Evolutionary conservation across 2,888 invertebrate genomes (phyloP).

Genomic region (Rhabditophanes sp.): DNA sequence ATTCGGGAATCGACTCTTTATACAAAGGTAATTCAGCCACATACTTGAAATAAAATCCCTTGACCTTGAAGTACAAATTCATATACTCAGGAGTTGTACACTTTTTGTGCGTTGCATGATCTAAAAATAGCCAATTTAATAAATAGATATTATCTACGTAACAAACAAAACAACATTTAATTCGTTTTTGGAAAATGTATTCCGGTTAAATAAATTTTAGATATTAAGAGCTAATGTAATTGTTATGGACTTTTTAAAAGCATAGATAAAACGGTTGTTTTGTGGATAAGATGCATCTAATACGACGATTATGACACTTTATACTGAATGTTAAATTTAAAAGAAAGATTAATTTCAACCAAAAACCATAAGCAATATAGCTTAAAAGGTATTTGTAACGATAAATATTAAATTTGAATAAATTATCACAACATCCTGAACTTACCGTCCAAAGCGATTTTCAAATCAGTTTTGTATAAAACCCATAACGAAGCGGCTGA

Average conservation of each 20-base stretch:
- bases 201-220: too few relatives aligned
- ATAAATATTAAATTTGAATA: too few relatives aligned
- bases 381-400: not conserved
- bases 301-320: too few relatives aligned
- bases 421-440: constrained; percentile 5
- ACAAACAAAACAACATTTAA: not conserved
- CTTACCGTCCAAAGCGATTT: constrained; percentile 71
- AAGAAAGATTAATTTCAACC: too few relatives aligned
- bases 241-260: constrained; percentile 3
- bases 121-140: constrained; percentile 46
- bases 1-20: constrained; percentile 89
- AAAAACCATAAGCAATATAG: too few relatives aligned
- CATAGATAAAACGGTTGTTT: too few relatives aligned
- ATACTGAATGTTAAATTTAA: too few relatives aligned
- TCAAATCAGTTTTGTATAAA: constrained; percentile 73
- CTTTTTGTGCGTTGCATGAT: constrained; percentile 81
- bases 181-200: too few relatives aligned
- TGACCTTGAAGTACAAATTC: constrained; percentile 89
- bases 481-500: constrained; percentile 97
- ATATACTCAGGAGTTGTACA: constrained; percentile 98
- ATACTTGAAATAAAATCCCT: constrained; percentile 94
- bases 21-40: constrained; percentile 91
- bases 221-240: too few relatives aligned
- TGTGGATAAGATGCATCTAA: too few relatives aligned
- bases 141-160: constrained; percentile 3